Conservation (phyloP, 1,140 invertebrate species). For the Pararge aegeria region DNA sequence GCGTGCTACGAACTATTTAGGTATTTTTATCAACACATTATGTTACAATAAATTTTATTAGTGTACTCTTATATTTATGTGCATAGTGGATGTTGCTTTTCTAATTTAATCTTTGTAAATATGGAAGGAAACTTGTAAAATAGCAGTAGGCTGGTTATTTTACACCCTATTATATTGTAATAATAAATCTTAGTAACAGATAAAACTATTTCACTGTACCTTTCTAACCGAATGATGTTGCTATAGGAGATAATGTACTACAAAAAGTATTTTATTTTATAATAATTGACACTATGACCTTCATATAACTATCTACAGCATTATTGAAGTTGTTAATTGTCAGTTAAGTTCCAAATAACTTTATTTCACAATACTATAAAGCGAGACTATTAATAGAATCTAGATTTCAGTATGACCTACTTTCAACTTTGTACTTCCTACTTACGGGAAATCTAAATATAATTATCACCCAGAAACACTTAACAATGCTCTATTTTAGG, state of each 20-base stretch:
- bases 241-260: too few relatives aligned
- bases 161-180: too few relatives aligned
- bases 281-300: constrained; percentile 28
- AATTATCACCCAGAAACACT: constrained; percentile 24
- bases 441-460: constrained; percentile 55
- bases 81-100: constrained; percentile 5
- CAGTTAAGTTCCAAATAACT: not conserved
- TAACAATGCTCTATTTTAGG: constrained; percentile 8
- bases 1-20: constrained; percentile 54
- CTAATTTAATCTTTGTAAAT: not conserved
- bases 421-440: constrained; percentile 35
- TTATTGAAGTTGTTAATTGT: not conserved
- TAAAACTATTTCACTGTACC: too few relatives aligned
- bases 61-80: constrained; percentile 31
- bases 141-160: not conserved
- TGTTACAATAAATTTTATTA: constrained; percentile 37
- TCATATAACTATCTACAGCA: constrained; percentile 10
- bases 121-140: not conserved
- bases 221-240: too few relatives aligned
- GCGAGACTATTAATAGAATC: not conserved
- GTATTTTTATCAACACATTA: constrained; percentile 46
- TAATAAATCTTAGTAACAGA: too few relatives aligned
- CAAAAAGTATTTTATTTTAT: too few relatives aligned
- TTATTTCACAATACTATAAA: not conserved
- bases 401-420: not conserved